These are phyloP conservation scores for Stratiolaelaps scimitus DNA, from an alignment of 1,140 invertebrate species.

Conservation along the genomic window DNA sequence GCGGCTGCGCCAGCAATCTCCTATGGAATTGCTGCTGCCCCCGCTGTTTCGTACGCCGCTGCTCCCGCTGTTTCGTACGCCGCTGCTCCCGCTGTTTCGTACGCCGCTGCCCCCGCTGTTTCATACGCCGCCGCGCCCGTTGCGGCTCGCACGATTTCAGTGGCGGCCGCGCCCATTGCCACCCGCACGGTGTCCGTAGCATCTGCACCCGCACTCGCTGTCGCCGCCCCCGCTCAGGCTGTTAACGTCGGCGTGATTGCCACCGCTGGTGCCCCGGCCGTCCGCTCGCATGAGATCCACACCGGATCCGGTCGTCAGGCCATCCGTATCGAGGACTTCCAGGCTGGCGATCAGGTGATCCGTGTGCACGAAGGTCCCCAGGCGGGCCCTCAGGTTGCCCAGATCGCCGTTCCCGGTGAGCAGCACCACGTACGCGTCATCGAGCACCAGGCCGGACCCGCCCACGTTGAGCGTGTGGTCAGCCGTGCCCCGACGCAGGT, in stretches of 20 bases:
- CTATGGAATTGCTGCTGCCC: not conserved
- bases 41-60: conserved; percentile 4
- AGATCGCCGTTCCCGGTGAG: conserved; percentile 9
- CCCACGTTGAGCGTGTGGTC: conserved; percentile 1
- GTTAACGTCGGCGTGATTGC: conserved; percentile 12
- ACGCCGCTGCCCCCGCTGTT: conserved; percentile 5
- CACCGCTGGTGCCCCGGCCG: not conserved
- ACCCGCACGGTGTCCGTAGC: not conserved
- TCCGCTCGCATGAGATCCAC: conserved; percentile 16
- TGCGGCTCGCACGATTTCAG: not conserved
- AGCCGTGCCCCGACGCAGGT: conserved; percentile 14
- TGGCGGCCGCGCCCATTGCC: not conserved
- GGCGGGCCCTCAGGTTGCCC: not conserved
- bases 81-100: conserved; percentile 5
- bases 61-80: not conserved
- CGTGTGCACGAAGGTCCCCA: conserved; percentile 22
- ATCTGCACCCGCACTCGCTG: not conserved
- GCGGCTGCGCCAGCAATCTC: conserved; percentile 2
- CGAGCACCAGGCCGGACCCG: conserved; percentile 8
- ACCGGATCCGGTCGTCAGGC: not conserved
- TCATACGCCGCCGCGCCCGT: not conserved
- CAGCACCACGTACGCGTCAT: conserved; percentile 20
- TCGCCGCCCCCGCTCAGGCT: not conserved
- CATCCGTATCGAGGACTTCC: conserved; percentile 22
- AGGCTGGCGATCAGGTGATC: conserved; percentile 21